phyloP scores from a whole-genome alignment of 2,797 vertebrate species.

The Epinephelus malabaricus region DNA sequence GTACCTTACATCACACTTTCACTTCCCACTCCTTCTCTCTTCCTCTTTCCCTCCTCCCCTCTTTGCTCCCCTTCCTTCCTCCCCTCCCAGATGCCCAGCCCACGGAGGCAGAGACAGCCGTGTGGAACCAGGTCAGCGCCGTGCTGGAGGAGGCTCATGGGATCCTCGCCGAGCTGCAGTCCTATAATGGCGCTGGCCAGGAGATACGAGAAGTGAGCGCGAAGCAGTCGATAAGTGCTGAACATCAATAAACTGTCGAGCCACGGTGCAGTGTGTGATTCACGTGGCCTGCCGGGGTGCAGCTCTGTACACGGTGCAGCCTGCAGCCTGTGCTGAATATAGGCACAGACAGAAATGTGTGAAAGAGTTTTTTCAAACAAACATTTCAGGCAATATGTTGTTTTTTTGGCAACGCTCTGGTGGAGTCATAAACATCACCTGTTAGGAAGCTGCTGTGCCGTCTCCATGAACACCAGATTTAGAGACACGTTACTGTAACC shows the following conservation, averaged over 20 bases:
- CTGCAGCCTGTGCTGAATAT: conserved; percentile 8
- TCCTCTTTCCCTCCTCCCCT: conserved; percentile 19
- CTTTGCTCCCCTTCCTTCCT: conserved; percentile 8
- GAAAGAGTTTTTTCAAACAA: conserved; percentile 18
- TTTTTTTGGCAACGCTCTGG: not conserved
- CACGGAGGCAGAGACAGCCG: conserved; percentile 93
- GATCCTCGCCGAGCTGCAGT: conserved; percentile 93
- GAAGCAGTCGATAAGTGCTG: conserved; percentile 31
- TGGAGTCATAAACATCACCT: conserved; percentile 5
- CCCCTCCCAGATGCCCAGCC: conserved; percentile 91
- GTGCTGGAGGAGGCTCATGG: conserved; percentile 94
- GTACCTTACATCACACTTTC: conserved; percentile 56
- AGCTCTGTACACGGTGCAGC: not conserved
- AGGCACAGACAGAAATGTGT: conserved; percentile 27
- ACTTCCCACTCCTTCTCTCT: conserved; percentile 45
- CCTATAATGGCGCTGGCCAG: conserved; percentile 93
- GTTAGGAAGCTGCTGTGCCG: not conserved
- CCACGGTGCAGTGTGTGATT: not conserved
- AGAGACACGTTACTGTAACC: conserved; percentile 2
- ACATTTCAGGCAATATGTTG: conserved; percentile 26
- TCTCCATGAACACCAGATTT: conserved; percentile 9
- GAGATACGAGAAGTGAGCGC: conserved; percentile 94
- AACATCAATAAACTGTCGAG: conserved; percentile 12
- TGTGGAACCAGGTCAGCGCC: conserved; percentile 96
- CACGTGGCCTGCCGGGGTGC: conserved; percentile 4